Evolutionary conservation across 2,888 invertebrate genomes (phyloP).

Genomic region (Onthophagus sagittarius): DNA sequence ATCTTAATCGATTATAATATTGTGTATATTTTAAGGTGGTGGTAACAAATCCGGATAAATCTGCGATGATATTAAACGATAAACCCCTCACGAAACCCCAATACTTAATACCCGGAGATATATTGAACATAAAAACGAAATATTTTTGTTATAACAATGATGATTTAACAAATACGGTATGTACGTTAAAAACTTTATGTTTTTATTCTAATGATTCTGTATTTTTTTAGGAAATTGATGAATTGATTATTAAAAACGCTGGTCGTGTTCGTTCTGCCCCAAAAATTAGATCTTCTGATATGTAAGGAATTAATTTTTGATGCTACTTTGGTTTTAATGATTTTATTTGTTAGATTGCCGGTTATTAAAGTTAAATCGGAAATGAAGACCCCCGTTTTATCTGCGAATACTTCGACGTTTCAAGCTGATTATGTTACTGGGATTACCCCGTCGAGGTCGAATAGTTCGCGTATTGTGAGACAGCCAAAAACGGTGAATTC

Average conservation of each 20-base stretch:
- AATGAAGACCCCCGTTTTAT: not conserved
- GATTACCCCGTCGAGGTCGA: not conserved
- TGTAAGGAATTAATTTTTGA: no score
- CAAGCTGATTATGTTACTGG: not conserved
- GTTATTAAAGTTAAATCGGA: not conserved
- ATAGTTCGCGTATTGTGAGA: not conserved
- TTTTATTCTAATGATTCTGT: not conserved
- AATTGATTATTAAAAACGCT: slow-evolving; percentile 4
- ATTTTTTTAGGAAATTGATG: slow-evolving; percentile 5
- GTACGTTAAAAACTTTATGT: not conserved
- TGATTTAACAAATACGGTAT: slow-evolving; percentile 9
- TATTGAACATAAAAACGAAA: slow-evolving; percentile 37
- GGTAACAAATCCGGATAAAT: not conserved
- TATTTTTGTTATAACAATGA: slow-evolving; percentile 31
- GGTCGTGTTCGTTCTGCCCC: not conserved
- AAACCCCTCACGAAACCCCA: slow-evolving; percentile 37
- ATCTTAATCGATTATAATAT: not conserved
- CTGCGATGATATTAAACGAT: slow-evolving; percentile 42
- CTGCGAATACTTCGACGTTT: not conserved
- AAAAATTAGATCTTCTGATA: not conserved
- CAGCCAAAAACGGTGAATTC: not conserved
- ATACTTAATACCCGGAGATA: slow-evolving; percentile 50
- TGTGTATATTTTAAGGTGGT: not conserved
- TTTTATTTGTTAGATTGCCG: no score
- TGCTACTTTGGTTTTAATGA: no score